These are phyloP conservation scores for Ips typographus DNA, from an alignment of 1,140 invertebrate genomes.

Conservation along the genomic window DNA sequence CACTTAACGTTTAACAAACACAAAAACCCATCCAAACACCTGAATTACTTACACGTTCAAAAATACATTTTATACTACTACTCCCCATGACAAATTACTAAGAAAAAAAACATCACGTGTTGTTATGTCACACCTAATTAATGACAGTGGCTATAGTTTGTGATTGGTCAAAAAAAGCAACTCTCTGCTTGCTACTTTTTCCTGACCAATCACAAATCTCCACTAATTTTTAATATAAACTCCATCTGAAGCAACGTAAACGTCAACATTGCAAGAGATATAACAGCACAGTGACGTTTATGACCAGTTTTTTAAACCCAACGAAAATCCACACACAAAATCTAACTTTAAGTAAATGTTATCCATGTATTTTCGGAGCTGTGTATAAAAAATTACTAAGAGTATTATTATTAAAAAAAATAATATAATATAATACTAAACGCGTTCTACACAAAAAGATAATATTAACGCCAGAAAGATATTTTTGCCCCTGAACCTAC, in stretches of 20 bases:
- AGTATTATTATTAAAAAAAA: conserved; percentile 46
- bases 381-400: conserved; percentile 49
- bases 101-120: too few species aligned
- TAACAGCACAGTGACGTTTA: conserved; percentile 16
- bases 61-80: conserved; percentile 43
- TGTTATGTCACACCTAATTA: too few species aligned
- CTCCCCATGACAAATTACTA: too few species aligned
- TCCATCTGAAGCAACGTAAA: too few species aligned
- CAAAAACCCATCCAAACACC: conserved; percentile 32
- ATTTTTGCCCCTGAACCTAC: conserved; percentile 7
- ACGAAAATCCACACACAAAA: conserved; percentile 45
- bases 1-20: conserved; percentile 19
- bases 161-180: too few species aligned
- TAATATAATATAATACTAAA: conserved; percentile 19
- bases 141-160: too few species aligned
- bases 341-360: conserved; percentile 49
- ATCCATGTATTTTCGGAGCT: conserved; percentile 52
- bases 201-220: too few species aligned
- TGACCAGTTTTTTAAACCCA: conserved; percentile 15
- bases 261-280: background rate
- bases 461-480: conserved; percentile 31
- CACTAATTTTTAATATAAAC: too few species aligned
- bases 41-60: conserved; percentile 52
- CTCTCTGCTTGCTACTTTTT: too few species aligned
- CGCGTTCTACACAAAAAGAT: conserved; percentile 21